Evolutionary conservation across 2,113 vertebrate species (phyloP).

Genomic region (Leptocoma aspasia): DNA sequence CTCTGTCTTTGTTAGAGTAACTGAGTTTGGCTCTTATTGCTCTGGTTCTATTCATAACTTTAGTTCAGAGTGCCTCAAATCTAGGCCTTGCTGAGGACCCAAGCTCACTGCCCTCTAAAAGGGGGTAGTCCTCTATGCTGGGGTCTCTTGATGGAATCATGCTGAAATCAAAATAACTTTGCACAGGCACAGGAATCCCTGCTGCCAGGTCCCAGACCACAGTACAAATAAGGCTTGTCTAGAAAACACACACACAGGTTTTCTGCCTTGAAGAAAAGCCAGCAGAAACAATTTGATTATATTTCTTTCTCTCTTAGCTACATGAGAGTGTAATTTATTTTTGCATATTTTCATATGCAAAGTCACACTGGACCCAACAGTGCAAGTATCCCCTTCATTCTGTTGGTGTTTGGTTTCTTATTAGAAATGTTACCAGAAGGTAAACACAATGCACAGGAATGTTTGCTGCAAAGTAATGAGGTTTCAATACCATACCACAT

Average conservation of each 20-base stretch:
- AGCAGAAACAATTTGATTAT: neutral
- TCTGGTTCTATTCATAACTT: neutral
- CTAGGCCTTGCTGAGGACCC: neutral
- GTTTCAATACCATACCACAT: conserved; percentile 52
- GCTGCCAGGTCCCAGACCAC: neutral
- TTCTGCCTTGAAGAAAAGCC: neutral
- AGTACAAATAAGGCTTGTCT: neutral
- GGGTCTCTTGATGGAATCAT: neutral
- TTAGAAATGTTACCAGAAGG: neutral
- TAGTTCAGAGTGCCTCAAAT: neutral
- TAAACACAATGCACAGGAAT: conserved; percentile 55
- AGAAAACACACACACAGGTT: neutral
- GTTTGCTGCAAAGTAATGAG: conserved; percentile 26
- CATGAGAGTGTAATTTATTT: neutral
- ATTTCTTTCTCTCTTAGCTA: neutral
- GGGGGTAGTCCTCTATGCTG: neutral
- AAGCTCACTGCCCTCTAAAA: neutral
- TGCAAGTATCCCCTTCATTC: neutral
- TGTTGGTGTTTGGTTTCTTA: neutral
- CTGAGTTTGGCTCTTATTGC: neutral
- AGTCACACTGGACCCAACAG: neutral
- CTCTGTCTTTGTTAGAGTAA: neutral
- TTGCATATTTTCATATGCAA: neutral
- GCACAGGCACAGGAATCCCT: neutral
- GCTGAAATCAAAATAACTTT: neutral